Evolutionary conservation across 2,888 invertebrate species (phyloP), one percentile per base, ranked within the genome.

Genomic region (Oscheius onirici): DNA sequence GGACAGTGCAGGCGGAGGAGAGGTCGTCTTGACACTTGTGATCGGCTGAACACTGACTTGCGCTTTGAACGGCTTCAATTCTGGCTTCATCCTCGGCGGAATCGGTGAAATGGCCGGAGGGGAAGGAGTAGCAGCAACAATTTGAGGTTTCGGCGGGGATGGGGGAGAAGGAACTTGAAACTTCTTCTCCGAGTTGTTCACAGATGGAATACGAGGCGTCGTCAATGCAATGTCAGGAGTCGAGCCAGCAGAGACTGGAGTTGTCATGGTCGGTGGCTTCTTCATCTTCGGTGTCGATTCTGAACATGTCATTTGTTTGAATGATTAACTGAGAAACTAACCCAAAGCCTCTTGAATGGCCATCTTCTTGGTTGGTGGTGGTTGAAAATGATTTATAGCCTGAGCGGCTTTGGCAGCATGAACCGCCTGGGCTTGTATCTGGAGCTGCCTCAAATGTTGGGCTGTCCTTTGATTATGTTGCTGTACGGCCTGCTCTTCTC

Each of bases 161-260:
- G 54, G 66, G 20, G 66, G 66, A 40, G 66, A 66, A 6, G 54
- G 66, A 15, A 49, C 52, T 15, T 34, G 51, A 8, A 58, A 41
- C 41, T n/a, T 26, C n/a, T 20, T 55, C 55, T 55, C 26, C 55
- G 20, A 10, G 46, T 10, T 46, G 46, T 15, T 20, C n/a, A 3
- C 46, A 13, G 20, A 46, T 46, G 46, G n/a, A 20, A 8, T 8
- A 46, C 46, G 46, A 46, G n/a, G 46, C 3, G n/a, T 46, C n/a
- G 20, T 51, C 51, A 20, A 10, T 5, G 26, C 26, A 13, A n/a
- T 55, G 13, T 11, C 28, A 15, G 13, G 26, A 28, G 55, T 26
- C 28, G 13, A 28, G 3, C 28, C 15, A 8, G 34, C 34, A 34
- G 34, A 34, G 34, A 34, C 26, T 3, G 55, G 58, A 17, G 41